These are phyloP conservation scores for Heliocidaris tuberculata DNA, from an alignment of 35 echinoderm and acorn worm species.

Conservation along the genomic window DNA sequence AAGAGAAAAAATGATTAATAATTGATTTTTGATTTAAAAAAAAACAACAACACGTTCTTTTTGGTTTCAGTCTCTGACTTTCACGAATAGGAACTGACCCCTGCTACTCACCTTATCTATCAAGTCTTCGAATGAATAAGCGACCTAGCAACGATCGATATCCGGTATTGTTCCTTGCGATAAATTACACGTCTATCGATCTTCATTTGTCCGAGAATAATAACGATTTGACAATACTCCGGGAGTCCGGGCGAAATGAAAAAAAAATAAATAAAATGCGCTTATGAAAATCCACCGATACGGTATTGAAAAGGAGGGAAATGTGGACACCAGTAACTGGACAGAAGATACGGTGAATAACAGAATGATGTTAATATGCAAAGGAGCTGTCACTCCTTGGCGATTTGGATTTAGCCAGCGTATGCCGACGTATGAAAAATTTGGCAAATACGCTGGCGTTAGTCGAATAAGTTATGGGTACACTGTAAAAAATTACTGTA, in stretches of 20 bases:
- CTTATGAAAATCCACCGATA: background rate
- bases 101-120: background rate
- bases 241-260: background rate
- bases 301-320: too few species aligned
- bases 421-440: too few species aligned
- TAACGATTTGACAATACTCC: background rate
- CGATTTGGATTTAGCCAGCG: too few species aligned
- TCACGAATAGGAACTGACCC: background rate
- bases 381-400: too few species aligned
- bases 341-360: too few species aligned
- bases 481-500: too few species aligned
- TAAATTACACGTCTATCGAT: slow-evolving; percentile 10
- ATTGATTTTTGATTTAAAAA: background rate
- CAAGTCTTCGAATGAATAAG: background rate
- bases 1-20: background rate
- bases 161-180: background rate
- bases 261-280: background rate
- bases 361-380: too few species aligned
- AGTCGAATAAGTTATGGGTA: too few species aligned
- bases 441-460: too few species aligned
- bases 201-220: background rate
- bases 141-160: background rate
- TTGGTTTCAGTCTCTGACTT: background rate
- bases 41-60: background rate
- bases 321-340: too few species aligned